These are phyloP conservation scores for Chondrilla cf. caribensis DNA, from an alignment of 37 sponge, comb jelly and placozoan species.

Conservation along the genomic window DNA sequence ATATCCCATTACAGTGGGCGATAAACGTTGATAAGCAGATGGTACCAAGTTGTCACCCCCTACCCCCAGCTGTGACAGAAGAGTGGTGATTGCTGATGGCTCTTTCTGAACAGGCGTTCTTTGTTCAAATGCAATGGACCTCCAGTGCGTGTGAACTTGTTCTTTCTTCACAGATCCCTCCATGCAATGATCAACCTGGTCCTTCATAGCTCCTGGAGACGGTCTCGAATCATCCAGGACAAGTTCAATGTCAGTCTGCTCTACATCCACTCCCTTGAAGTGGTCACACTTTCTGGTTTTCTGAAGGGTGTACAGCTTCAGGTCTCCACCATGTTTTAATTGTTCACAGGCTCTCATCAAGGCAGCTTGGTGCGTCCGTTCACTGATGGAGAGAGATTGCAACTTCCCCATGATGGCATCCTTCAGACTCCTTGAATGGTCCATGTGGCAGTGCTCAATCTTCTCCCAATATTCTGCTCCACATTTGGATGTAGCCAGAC, in stretches of 20 bases:
- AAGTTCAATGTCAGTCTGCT: slow-evolving; percentile 32
- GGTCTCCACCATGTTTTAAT: neutral
- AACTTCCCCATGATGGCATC: neutral
- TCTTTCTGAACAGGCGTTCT: neutral
- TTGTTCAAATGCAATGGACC: neutral
- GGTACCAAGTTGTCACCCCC: neutral
- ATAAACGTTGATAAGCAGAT: neutral
- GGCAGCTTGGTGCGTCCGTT: neutral
- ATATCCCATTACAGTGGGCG: neutral
- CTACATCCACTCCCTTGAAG: neutral
- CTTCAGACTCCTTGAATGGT: neutral
- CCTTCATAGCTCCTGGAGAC: no score
- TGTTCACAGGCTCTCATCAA: neutral
- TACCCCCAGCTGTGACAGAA: neutral
- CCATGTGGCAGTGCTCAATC: neutral
- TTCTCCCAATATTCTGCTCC: slow-evolving; percentile 33
- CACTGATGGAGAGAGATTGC: neutral
- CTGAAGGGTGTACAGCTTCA: neutral
- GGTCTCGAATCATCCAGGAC: neutral
- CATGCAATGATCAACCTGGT: neutral
- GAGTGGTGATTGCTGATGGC: neutral
- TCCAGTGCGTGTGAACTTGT: neutral
- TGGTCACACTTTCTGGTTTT: neutral
- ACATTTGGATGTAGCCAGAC: neutral
- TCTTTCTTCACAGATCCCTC: neutral